Evolutionary conservation across 1,140 invertebrate species (phyloP).

Genomic region (Aricia agestis): DNA sequence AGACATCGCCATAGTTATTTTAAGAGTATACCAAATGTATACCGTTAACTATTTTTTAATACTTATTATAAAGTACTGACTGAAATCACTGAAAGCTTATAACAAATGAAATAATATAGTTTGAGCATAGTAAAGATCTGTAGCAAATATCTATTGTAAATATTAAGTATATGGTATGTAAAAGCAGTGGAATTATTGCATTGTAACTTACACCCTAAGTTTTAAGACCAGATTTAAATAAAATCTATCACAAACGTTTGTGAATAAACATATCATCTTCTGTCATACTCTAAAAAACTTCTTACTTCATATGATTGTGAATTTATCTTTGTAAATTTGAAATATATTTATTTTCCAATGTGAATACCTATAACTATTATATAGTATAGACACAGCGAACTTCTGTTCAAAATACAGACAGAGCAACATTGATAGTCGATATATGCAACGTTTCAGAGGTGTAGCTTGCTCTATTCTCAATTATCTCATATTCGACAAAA

Average conservation of each 20-base stretch:
- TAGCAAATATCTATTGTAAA: slow-evolving; percentile 11
- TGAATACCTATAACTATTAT: too few relatives aligned
- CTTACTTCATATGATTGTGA: not conserved
- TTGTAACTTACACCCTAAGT: slow-evolving; percentile 4
- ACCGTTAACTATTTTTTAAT: not conserved
- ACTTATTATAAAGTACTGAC: not conserved
- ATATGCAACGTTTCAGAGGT: too few relatives aligned
- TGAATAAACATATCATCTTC: not conserved
- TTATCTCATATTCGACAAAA: not conserved
- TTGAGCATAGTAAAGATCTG: slow-evolving; percentile 13
- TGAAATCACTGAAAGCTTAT: slow-evolving; percentile 8
- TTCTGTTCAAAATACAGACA: too few relatives aligned
- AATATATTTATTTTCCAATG: not conserved
- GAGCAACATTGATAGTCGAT: too few relatives aligned
- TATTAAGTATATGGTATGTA: slow-evolving; percentile 13
- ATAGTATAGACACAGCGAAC: too few relatives aligned
- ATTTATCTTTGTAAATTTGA: slow-evolving; percentile 2
- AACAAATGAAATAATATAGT: not conserved
- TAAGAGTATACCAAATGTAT: not conserved
- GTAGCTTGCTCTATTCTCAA: not conserved
- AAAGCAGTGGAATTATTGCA: slow-evolving; percentile 15
- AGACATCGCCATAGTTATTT: not conserved
- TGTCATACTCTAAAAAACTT: too few relatives aligned
- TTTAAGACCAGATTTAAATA: slow-evolving; percentile 2
- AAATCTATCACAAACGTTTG: slow-evolving; percentile 2